A percentile compares a stretch with the other conserved stretches of the same genome.
phyloP scores from a whole-genome alignment of 2,113 vertebrate genomes.

The Penelope pileata region DNA sequence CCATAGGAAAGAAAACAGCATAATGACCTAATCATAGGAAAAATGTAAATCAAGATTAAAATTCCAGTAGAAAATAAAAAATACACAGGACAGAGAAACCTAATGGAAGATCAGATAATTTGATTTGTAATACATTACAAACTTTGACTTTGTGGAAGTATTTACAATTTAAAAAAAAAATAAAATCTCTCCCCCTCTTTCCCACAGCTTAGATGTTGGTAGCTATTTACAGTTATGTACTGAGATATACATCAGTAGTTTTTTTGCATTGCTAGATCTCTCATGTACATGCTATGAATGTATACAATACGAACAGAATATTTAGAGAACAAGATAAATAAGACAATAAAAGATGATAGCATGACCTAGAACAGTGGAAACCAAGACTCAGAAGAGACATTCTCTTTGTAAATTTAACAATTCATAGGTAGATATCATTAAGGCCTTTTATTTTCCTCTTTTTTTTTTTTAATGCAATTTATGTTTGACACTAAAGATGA shows the following conservation, averaged over 20 bases:
- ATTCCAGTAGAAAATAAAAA: not conserved
- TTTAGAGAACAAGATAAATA: not conserved
- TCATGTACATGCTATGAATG: rapidly evolving
- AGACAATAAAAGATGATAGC: not conserved
- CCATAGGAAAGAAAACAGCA: not conserved
- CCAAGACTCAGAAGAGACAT: not conserved
- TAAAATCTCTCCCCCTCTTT: not conserved
- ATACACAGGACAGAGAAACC: not conserved
- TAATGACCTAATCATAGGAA: not conserved
- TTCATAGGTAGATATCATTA: not conserved
- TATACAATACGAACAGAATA: not conserved
- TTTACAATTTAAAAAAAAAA: not conserved
- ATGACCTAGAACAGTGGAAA: not conserved
- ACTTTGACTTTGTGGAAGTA: not conserved
- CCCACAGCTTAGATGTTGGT: not conserved
- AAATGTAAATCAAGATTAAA: not conserved
- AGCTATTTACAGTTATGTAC: not conserved
- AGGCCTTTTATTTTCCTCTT: not conserved
- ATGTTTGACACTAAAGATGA: not conserved
- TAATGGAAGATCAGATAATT: not conserved
- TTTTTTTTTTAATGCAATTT: not conserved
- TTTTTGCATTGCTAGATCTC: not conserved
- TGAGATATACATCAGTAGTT: not conserved
- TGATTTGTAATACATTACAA: not conserved
- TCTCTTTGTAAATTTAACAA: not conserved